Conservation (phyloP, 2,797 vertebrate genomes). For the Crocidura indochinensis region DNA sequence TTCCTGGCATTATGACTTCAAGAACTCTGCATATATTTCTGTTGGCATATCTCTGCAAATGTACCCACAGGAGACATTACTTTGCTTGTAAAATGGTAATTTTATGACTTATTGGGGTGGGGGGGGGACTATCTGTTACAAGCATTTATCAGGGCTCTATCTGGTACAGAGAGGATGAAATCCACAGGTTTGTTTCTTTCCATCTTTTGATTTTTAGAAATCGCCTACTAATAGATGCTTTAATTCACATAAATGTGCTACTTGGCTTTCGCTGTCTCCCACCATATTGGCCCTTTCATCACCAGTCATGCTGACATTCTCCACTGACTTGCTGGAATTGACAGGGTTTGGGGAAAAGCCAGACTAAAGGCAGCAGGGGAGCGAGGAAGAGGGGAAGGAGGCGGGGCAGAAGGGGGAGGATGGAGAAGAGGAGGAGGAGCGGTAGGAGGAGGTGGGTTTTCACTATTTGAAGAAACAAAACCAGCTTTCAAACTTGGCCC, state of each 20-base stretch:
- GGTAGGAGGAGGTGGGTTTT: neutral
- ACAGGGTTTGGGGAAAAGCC: neutral
- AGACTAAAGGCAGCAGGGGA: neutral
- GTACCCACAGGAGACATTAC: conserved; percentile 71
- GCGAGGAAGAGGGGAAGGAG: too few species aligned
- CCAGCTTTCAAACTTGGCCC: conserved; percentile 76
- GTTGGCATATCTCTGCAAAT: conserved; percentile 74
- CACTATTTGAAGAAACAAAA: conserved; percentile 64
- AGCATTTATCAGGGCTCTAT: conserved; percentile 76
- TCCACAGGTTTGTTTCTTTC: conserved; percentile 64
- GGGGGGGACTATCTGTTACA: conserved; percentile 71
- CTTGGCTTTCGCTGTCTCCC: conserved; percentile 78
- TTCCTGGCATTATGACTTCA: conserved; percentile 62
- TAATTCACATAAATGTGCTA: conserved; percentile 80
- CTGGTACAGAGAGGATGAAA: conserved; percentile 70
- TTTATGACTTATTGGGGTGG: conserved; percentile 68
- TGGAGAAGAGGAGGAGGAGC: too few species aligned
- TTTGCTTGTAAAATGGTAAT: conserved; percentile 76
- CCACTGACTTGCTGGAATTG: conserved; percentile 79
- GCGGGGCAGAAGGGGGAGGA: neutral
- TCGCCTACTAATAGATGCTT: conserved; percentile 71
- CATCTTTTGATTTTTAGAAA: conserved; percentile 75
- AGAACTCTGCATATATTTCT: conserved; percentile 64
- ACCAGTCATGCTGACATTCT: conserved; percentile 84
- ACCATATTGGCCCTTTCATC: conserved; percentile 84